These are phyloP conservation scores for Delichon dasypus DNA, from an alignment of 2,797 vertebrate species.

Conservation along the genomic window DNA sequence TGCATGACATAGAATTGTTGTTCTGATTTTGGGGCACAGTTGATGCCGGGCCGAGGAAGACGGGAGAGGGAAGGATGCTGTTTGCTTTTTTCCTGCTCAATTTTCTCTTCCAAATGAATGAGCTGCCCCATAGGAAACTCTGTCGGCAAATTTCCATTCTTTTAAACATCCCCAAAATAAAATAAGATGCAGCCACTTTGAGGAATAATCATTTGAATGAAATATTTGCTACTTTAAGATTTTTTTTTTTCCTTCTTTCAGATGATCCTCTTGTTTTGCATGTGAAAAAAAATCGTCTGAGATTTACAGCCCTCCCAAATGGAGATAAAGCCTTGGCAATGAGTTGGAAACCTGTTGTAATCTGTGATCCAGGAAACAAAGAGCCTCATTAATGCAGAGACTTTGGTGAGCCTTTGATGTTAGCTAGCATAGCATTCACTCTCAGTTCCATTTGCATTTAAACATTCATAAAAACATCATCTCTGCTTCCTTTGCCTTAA, in stretches of 20 bases:
- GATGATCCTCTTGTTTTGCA: slow-evolving; percentile 70
- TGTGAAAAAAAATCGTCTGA: slow-evolving; percentile 73
- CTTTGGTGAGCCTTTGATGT: slow-evolving; percentile 91
- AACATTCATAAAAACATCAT: slow-evolving; percentile 80
- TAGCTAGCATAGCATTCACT: slow-evolving; percentile 90
- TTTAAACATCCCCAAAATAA: slow-evolving; percentile 34
- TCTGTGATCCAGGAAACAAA: slow-evolving; percentile 94
- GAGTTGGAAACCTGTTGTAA: slow-evolving; percentile 88
- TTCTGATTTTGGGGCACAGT: background rate
- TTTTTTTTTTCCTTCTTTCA: slow-evolving; percentile 33
- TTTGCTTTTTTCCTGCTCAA: background rate
- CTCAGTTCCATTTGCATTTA: slow-evolving; percentile 78
- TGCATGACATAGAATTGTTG: slow-evolving; percentile 32
- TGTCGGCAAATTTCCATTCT: slow-evolving; percentile 10
- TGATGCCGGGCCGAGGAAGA: background rate
- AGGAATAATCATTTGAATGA: slow-evolving; percentile 53
- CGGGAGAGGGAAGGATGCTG: background rate
- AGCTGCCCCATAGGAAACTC: slow-evolving; percentile 27
- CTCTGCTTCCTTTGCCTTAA: slow-evolving; percentile 81
- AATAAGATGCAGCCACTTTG: slow-evolving; percentile 11
- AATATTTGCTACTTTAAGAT: slow-evolving; percentile 54
- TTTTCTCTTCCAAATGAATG: background rate
- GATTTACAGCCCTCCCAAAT: slow-evolving; percentile 80
- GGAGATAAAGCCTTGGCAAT: slow-evolving; percentile 80
- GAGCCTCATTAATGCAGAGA: slow-evolving; percentile 94